These are phyloP conservation scores for Seira sanloemensis DNA, from an alignment of 2,888 invertebrate genomes.

Conservation along the genomic window DNA sequence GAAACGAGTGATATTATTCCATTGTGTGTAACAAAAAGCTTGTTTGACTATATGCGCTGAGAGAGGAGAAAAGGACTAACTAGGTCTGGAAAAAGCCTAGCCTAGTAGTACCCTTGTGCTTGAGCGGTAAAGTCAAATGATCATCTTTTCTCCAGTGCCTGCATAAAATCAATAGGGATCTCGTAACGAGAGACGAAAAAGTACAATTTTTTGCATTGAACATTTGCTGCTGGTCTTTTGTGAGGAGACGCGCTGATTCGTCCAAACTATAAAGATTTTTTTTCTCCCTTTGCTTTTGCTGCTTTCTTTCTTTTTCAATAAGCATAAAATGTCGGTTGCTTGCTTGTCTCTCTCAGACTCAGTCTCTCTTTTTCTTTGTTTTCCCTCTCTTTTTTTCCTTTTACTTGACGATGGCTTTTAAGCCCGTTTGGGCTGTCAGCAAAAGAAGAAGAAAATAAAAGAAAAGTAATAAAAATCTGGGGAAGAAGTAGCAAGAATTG, in stretches of 20 bases:
- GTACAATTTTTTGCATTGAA: slow-evolving; percentile 28
- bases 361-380: background rate
- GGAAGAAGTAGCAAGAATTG: slow-evolving; percentile 31
- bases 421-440: slow-evolving; percentile 63
- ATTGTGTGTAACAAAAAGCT: background rate
- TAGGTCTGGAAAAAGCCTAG: background rate
- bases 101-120: background rate
- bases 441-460: slow-evolving; percentile 54
- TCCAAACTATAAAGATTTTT: slow-evolving; percentile 20
- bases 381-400: slow-evolving; percentile 33
- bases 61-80: background rate
- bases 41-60: background rate
- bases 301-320: slow-evolving; percentile 40
- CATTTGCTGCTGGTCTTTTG: slow-evolving; percentile 53
- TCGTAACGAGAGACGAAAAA: slow-evolving; percentile 36
- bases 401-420: slow-evolving; percentile 59
- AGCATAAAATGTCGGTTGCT: slow-evolving; percentile 26
- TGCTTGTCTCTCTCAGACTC: background rate
- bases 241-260: slow-evolving; percentile 61
- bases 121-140: slow-evolving; percentile 63
- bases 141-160: slow-evolving; percentile 61
- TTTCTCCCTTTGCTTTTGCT: slow-evolving; percentile 11
- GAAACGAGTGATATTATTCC: slow-evolving; percentile 7
- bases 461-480: slow-evolving; percentile 56
- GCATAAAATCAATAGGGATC: slow-evolving; percentile 68